A percentile compares a stretch with the other conserved stretches of the same genome.
Evolutionary conservation across 2,888 invertebrate species (phyloP).

Genomic region (Galeopsomyia nigrocyanea): DNA sequence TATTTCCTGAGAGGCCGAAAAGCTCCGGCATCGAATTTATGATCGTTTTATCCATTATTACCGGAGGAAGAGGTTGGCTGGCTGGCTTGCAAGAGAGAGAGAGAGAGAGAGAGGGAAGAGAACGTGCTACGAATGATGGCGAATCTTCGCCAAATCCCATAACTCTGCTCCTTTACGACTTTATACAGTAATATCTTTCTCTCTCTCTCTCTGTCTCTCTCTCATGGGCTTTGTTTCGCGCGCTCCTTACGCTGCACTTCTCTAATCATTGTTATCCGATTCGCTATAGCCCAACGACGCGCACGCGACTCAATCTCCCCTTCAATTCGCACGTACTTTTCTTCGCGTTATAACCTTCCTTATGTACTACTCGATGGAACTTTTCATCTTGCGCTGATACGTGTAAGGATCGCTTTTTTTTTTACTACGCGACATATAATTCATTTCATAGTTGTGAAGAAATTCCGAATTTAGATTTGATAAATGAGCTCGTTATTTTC

Average conservation of each 20-base stretch:
- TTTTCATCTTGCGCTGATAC: too few species aligned
- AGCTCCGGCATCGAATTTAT: conserved; percentile 64
- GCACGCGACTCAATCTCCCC: background rate
- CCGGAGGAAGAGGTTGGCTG: conserved; percentile 48
- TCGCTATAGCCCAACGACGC: conserved; percentile 49
- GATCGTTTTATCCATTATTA: conserved; percentile 70
- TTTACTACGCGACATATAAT: too few species aligned
- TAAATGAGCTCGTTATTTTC: too few species aligned
- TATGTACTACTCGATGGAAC: too few species aligned
- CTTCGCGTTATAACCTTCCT: conserved; percentile 9
- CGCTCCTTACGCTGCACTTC: conserved; percentile 35
- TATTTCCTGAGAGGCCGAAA: conserved; percentile 66
- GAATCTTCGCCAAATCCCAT: conserved; percentile 67
- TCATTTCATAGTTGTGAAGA: too few species aligned
- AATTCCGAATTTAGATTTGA: too few species aligned
- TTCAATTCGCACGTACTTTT: conserved; percentile 5
- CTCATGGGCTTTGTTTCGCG: conserved; percentile 18
- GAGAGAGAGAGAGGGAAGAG: background rate
- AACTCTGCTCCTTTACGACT: conserved; percentile 67
- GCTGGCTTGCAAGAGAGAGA: background rate
- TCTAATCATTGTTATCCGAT: conserved; percentile 62
- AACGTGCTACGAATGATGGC: conserved; percentile 50
- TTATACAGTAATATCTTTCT: conserved; percentile 46
- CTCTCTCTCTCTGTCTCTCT: too few species aligned
- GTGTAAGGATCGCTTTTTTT: too few species aligned